Evolutionary conservation across 1,140 invertebrate genomes (phyloP).

Genomic region (Lepidotrigona ventralis): DNA sequence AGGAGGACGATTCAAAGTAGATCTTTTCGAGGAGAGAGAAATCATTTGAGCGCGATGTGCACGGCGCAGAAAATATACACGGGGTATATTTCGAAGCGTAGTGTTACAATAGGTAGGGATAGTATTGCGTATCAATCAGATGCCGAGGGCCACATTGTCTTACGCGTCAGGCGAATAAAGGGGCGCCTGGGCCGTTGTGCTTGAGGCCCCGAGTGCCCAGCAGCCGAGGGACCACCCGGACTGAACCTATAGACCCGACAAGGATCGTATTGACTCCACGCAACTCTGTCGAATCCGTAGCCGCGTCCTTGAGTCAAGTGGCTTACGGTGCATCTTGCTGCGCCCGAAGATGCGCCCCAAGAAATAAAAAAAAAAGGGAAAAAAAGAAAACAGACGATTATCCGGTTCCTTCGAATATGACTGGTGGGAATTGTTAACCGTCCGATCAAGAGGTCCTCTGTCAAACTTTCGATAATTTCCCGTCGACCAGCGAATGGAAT

Average conservation of each 20-base stretch:
- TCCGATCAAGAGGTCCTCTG: slow-evolving; percentile 3
- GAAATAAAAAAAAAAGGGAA: slow-evolving; percentile 17
- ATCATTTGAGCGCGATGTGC: not conserved
- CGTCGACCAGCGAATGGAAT: not conserved
- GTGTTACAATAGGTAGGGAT: slow-evolving; percentile 68
- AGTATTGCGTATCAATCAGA: slow-evolving; percentile 78
- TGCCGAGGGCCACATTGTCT: slow-evolving; percentile 72
- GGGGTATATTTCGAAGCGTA: slow-evolving; percentile 57
- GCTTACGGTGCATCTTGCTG: slow-evolving; percentile 57
- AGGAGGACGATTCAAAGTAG: not conserved
- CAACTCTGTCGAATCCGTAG: slow-evolving; percentile 60
- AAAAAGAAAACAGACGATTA: slow-evolving; percentile 30
- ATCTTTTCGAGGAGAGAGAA: not conserved
- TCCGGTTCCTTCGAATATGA: slow-evolving; percentile 9
- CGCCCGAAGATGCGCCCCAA: slow-evolving; percentile 2
- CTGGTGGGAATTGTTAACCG: slow-evolving; percentile 7
- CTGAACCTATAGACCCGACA: slow-evolving; percentile 67
- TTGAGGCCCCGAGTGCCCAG: slow-evolving; percentile 54
- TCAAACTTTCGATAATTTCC: not conserved
- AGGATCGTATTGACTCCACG: slow-evolving; percentile 74
- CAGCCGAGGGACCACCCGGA: slow-evolving; percentile 73
- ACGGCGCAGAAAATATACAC: slow-evolving; percentile 46
- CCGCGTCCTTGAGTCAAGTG: slow-evolving; percentile 63
- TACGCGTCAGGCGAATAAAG: slow-evolving; percentile 72
- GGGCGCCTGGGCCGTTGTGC: slow-evolving; percentile 55